Evolutionary conservation across 1,140 invertebrate species (phyloP).

Genomic region (Drosophila chauvacae): DNA sequence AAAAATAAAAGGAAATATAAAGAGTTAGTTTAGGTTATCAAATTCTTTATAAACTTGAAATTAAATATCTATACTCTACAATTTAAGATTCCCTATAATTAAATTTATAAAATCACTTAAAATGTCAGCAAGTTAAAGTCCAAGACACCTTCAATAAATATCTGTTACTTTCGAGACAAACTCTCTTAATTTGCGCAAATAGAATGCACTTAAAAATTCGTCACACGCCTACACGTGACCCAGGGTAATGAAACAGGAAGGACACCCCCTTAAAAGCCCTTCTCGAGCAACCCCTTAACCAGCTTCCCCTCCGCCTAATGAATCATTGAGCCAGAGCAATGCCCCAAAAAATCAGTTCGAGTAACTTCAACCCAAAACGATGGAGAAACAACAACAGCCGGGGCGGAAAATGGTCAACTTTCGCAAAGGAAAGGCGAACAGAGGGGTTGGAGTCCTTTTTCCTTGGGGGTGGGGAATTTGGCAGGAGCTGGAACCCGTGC

Average conservation of each 20-base stretch:
- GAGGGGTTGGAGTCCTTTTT: constrained; percentile 13
- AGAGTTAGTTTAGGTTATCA: not conserved
- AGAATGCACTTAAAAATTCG: constrained; percentile 73
- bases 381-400: constrained; percentile 8
- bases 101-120: not conserved
- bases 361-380: constrained; percentile 21
- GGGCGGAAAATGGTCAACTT: constrained; percentile 36
- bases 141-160: not conserved
- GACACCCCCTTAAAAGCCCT: constrained; percentile 15
- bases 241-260: constrained; percentile 47
- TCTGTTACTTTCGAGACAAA: not conserved
- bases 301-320: constrained; percentile 16
- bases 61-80: too few relatives aligned
- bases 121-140: not conserved
- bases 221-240: constrained; percentile 65
- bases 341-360: constrained; percentile 42
- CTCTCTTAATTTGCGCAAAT: constrained; percentile 31
- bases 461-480: constrained; percentile 19
- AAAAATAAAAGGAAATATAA: constrained; percentile 15
- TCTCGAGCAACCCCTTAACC: constrained; percentile 33
- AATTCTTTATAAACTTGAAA: not conserved
- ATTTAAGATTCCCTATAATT: not conserved
- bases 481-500: constrained; percentile 22
- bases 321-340: constrained; percentile 23
- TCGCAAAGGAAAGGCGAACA: constrained; percentile 3